Percentiles rank a stretch among this genome's conserved stretches.
phyloP scores from a whole-genome alignment of 2,797 vertebrate genomes.

The Amazona finschi region DNA sequence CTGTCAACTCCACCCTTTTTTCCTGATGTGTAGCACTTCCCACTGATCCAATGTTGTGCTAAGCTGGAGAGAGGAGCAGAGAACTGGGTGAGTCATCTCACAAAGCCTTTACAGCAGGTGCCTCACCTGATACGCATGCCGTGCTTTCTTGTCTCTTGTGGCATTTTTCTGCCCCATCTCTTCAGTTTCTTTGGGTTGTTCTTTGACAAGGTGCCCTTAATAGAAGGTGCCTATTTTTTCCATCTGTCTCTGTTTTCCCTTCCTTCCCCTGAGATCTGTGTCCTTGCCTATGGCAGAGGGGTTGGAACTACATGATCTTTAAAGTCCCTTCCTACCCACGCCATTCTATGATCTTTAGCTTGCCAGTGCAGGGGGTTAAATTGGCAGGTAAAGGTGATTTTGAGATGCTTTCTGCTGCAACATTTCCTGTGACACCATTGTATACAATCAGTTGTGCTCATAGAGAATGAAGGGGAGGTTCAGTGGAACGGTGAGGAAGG shows the following conservation, averaged over 20 bases:
- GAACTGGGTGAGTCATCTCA: constrained; percentile 17
- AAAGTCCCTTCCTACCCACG: not conserved
- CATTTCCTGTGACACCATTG: not conserved
- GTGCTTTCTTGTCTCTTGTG: not conserved
- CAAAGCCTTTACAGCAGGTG: not conserved
- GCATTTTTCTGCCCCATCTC: not conserved
- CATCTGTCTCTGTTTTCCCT: not conserved
- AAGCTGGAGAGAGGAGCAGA: not conserved
- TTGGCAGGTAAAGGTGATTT: not conserved
- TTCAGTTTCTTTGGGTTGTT: not conserved
- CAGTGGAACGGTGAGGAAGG: not conserved
- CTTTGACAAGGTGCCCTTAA: not conserved
- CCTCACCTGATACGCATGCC: not conserved
- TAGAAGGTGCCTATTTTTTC: not conserved
- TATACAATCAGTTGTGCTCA: not conserved
- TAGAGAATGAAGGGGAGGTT: not conserved
- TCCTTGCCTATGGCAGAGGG: not conserved
- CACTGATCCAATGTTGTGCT: not conserved
- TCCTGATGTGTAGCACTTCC: constrained; percentile 27
- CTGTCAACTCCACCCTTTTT: constrained; percentile 52
- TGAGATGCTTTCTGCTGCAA: not conserved
- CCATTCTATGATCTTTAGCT: not conserved
- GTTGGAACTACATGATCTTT: not conserved
- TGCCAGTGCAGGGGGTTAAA: not conserved
- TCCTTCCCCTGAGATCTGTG: not conserved